Evolutionary conservation across 2,113 vertebrate genomes (phyloP).

Genomic region (Gymnocephalus cernua): DNA sequence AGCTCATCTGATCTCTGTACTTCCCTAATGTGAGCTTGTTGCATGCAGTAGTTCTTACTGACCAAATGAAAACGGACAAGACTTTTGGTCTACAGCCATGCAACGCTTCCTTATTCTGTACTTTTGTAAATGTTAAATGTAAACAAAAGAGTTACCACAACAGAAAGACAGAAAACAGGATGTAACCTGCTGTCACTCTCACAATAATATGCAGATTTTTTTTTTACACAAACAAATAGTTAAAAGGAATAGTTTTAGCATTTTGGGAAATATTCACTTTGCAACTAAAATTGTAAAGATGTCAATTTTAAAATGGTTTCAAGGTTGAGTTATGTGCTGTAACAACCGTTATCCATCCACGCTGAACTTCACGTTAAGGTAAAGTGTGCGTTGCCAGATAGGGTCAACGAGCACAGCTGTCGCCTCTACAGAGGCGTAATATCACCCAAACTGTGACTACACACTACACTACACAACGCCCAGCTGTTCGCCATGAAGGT

Average conservation of each 20-base stretch:
- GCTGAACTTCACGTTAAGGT: not conserved
- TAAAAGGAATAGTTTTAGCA: not conserved
- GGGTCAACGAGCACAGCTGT: not conserved
- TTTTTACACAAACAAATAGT: not conserved
- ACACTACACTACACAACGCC: too few relatives aligned
- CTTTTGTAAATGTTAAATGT: too few relatives aligned
- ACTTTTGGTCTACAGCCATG: not conserved
- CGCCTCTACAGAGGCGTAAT: not conserved
- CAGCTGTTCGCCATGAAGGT: not conserved
- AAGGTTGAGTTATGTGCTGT: not conserved
- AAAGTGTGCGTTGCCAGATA: not conserved
- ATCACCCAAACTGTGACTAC: not conserved
- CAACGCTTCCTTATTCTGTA: not conserved
- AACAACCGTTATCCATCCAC: not conserved
- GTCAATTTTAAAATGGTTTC: not conserved
- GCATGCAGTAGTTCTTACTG: not conserved
- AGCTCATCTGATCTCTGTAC: conserved; percentile 8
- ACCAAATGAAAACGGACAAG: not conserved
- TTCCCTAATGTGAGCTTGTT: conserved; percentile 6
- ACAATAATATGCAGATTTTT: not conserved
- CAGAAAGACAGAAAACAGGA: not conserved
- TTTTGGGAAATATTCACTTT: not conserved
- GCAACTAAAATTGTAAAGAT: not conserved
- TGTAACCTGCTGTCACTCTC: not conserved
- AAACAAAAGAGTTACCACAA: not conserved